These are phyloP conservation scores for Pachydiplax longipennis DNA, from an alignment of 2,888 invertebrate species.

Conservation along the genomic window DNA sequence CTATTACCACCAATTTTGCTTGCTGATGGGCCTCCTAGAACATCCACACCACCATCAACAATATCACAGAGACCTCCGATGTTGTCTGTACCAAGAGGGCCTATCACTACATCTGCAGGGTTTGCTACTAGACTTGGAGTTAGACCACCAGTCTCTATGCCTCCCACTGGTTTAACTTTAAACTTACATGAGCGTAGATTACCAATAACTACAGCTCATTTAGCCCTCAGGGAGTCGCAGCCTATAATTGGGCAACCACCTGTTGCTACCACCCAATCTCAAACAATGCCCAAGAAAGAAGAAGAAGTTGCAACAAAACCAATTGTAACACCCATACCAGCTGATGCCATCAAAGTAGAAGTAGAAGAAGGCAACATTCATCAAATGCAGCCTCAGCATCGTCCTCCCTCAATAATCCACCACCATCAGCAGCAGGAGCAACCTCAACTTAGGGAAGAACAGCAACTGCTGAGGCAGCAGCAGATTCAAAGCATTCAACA, in stretches of 20 bases:
- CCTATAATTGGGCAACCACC: not conserved
- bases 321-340: not conserved
- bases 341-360: not conserved
- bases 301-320: not conserved
- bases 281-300: not conserved
- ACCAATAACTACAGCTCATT: not conserved
- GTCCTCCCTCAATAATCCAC: not conserved
- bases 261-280: not conserved
- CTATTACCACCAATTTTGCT: slow-evolving; percentile 63
- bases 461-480: not conserved
- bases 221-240: not conserved
- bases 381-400: not conserved
- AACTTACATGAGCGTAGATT: not conserved
- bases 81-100: not conserved
- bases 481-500: slow-evolving; percentile 12
- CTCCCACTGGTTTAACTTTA: not conserved
- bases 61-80: slow-evolving; percentile 49
- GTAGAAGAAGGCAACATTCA: not conserved
- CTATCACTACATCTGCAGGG: not conserved
- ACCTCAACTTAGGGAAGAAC: not conserved
- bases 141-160: not conserved
- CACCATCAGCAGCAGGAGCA: not conserved
- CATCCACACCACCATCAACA: slow-evolving; percentile 50
- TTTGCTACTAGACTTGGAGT: not conserved
- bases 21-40: slow-evolving; percentile 57